Conservation (phyloP, 2,797 vertebrate genomes). For the Astyanax mexicanus region DNA sequence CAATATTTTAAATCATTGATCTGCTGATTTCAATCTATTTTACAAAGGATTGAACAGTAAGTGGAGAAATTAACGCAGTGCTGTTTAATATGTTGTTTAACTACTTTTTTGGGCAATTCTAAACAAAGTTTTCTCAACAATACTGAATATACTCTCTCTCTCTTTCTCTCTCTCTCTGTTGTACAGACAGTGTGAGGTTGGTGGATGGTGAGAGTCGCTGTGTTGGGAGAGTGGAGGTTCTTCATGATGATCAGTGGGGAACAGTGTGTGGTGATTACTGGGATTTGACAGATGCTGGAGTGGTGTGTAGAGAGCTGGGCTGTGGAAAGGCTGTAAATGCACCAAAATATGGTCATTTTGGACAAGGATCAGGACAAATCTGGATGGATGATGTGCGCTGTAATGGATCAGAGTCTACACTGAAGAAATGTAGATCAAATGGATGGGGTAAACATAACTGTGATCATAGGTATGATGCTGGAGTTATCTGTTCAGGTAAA, state of each 20-base stretch:
- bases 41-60: too few species aligned
- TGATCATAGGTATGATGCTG: neutral
- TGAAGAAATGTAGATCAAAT: neutral
- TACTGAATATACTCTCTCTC: too few species aligned
- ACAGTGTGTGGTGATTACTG: constrained; percentile 59
- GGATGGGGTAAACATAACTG: neutral
- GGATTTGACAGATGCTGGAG: constrained; percentile 31
- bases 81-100: too few species aligned
- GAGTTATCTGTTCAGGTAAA: constrained; percentile 46
- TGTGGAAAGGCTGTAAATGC: constrained; percentile 53
- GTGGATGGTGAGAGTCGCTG: constrained; percentile 17
- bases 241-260: constrained; percentile 11
- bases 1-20: too few species aligned
- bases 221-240: constrained; percentile 30
- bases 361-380: constrained; percentile 62
- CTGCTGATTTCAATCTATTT: too few species aligned
- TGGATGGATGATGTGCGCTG: neutral
- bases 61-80: too few species aligned
- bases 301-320: constrained; percentile 69
- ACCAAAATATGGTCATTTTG: constrained; percentile 49
- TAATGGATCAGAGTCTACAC: constrained; percentile 24
- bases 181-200: constrained; percentile 7
- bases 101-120: too few species aligned
- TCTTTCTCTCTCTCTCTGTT: neutral
- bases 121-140: too few species aligned